Percentiles rank a stretch among this genome's conserved stretches.
phyloP scores from a whole-genome alignment of 2,888 invertebrate genomes.

The Philonicus albiceps region DNA sequence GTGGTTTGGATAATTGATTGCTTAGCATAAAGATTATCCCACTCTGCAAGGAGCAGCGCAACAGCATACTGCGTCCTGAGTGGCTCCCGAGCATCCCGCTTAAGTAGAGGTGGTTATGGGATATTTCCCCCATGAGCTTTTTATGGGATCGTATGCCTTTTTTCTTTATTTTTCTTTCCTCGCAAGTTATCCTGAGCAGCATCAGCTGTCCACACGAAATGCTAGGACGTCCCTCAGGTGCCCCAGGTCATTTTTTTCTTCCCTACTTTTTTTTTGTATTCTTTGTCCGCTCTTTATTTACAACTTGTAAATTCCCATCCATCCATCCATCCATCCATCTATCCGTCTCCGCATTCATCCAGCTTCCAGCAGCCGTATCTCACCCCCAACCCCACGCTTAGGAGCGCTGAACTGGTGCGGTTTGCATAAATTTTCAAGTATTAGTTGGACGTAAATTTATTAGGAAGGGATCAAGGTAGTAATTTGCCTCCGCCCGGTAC shows the following conservation, averaged over 20 bases:
- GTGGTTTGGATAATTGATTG: constrained; percentile 47
- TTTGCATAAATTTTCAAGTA: constrained; percentile 35
- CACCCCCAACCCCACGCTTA: background rate
- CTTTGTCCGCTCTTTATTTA: background rate
- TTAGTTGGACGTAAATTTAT: constrained; percentile 38
- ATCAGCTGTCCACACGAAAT: constrained; percentile 17
- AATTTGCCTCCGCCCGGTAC: background rate
- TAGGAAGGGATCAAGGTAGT: constrained; percentile 30
- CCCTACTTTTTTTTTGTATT: background rate
- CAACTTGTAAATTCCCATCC: background rate
- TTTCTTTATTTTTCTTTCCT: background rate
- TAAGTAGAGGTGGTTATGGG: background rate
- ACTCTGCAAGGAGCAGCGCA: background rate
- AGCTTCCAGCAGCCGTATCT: background rate
- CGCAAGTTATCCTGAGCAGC: background rate
- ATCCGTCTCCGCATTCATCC: background rate
- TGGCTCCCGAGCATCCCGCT: background rate
- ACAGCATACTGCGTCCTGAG: background rate
- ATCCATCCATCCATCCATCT: background rate
- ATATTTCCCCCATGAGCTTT: background rate
- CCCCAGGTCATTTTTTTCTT: background rate
- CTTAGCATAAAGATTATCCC: constrained; percentile 42
- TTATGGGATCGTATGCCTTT: background rate
- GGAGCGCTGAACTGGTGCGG: background rate
- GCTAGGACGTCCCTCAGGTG: background rate